A percentile compares a stretch with the other conserved stretches of the same genome.
phyloP scores from a whole-genome alignment of 2,888 invertebrate genomes.

The Melanophora roralis region DNA sequence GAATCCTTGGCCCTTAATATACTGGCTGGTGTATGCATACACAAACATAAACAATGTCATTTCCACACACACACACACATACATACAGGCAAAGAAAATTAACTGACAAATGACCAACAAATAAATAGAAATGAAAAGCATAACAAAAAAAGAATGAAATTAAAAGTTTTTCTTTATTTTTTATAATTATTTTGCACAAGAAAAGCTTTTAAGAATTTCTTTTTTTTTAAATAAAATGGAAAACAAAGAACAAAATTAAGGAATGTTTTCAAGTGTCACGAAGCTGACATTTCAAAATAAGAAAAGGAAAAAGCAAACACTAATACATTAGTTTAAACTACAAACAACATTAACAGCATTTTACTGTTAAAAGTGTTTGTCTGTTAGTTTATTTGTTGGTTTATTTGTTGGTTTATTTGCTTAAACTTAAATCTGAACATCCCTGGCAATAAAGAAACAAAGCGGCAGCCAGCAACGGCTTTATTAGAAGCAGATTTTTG shows the following conservation, averaged over 20 bases:
- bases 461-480: conserved; percentile 13
- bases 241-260: background rate
- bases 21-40: background rate
- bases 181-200: background rate
- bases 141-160: background rate
- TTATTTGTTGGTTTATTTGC: too few species aligned
- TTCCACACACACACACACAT: background rate
- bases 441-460: conserved; percentile 26
- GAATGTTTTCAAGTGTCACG: conserved; percentile 44
- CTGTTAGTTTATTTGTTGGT: background rate
- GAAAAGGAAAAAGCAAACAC: conserved; percentile 27
- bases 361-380: conserved; percentile 53
- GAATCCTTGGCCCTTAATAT: conserved; percentile 40
- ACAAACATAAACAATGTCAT: background rate
- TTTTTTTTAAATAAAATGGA: too few species aligned
- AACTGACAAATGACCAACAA: conserved; percentile 50
- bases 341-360: conserved; percentile 45
- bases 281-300: conserved; percentile 39
- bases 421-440: conserved; percentile 49
- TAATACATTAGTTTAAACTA: conserved; percentile 56
- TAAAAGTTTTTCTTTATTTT: conserved; percentile 5
- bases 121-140: conserved; percentile 29
- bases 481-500: conserved; percentile 47
- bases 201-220: conserved; percentile 50
- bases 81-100: background rate